A percentile compares a stretch with the other conserved stretches of the same genome.
Conservation (phyloP, 2,797 vertebrate species). For the Jordanella pulchra region DNA sequence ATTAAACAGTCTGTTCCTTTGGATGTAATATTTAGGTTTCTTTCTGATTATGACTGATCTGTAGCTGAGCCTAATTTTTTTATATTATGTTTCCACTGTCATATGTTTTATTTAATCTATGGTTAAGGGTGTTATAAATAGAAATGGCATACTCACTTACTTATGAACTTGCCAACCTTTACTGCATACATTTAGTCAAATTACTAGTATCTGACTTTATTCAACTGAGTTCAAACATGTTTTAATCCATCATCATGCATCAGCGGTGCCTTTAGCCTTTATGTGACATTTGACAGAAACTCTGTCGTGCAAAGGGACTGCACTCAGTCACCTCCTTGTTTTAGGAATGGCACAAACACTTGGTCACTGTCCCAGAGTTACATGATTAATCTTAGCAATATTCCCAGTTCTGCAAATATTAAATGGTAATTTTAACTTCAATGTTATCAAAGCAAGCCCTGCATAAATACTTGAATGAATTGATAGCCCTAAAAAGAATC, state of each 20-base stretch:
- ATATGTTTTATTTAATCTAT: no score
- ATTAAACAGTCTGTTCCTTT: not conserved
- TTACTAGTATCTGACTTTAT: not conserved
- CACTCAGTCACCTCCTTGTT: conserved; percentile 9
- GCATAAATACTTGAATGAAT: conserved; percentile 3
- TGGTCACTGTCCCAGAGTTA: conserved; percentile 1
- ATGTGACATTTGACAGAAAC: conserved; percentile 1
- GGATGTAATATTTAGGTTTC: not conserved
- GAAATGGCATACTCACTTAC: not conserved
- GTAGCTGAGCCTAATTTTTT: no score
- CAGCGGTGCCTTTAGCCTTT: conserved; percentile 15
- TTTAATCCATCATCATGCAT: conserved; percentile 31
- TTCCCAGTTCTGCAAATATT: conserved; percentile 8
- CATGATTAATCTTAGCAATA: conserved; percentile 2
- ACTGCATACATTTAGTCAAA: conserved; percentile 2
- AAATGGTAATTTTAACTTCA: conserved; percentile 25
- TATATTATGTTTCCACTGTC: no score
- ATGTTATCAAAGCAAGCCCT: conserved; percentile 25
- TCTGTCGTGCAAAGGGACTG: conserved; percentile 1
- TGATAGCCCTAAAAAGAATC: conserved; percentile 29
- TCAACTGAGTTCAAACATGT: conserved; percentile 1
- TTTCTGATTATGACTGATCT: no score
- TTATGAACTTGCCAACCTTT: not conserved
- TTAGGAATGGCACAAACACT: conserved; percentile 5
- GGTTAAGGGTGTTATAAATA: no score